These are phyloP conservation scores for Acrocephalus scirpaceus DNA, from an alignment of 2,797 vertebrate species.

Conservation along the genomic window DNA sequence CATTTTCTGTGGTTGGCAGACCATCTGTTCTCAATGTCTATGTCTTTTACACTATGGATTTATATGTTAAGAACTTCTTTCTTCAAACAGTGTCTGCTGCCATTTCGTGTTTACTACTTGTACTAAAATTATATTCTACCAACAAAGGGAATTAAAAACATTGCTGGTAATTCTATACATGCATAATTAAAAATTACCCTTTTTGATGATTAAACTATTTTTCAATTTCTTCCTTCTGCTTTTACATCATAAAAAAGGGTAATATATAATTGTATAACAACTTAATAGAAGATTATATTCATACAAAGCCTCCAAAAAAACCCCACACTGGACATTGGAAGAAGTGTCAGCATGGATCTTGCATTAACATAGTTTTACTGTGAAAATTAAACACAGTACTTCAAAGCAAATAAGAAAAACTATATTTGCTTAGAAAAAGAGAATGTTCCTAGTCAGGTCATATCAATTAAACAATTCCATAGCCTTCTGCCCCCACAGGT, in stretches of 20 bases:
- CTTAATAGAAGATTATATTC: not conserved
- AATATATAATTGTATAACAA: fast-evolving
- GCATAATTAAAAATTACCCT: not conserved
- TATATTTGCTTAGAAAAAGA: not conserved
- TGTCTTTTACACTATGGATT: not conserved
- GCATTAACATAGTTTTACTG: not conserved
- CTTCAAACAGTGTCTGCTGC: not conserved
- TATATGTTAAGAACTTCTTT: not conserved
- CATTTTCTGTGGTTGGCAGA: not conserved
- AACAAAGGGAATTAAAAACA: not conserved
- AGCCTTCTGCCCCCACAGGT: not conserved
- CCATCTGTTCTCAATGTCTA: conserved; percentile 25
- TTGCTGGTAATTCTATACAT: not conserved
- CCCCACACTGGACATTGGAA: not conserved
- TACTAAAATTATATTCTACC: not conserved
- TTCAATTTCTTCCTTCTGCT: not conserved
- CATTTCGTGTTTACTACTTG: conserved; percentile 22
- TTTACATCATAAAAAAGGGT: no score
- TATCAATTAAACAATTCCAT: not conserved
- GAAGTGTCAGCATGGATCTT: not conserved
- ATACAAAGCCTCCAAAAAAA: not conserved
- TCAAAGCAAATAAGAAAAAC: not conserved
- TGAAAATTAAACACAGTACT: not conserved
- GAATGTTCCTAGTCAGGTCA: fast-evolving
- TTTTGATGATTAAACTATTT: not conserved